A percentile compares a stretch with the other conserved stretches of the same genome.
Evolutionary conservation across 2,888 invertebrate genomes (phyloP).

Genomic region (Dolichopus griseipennis): DNA sequence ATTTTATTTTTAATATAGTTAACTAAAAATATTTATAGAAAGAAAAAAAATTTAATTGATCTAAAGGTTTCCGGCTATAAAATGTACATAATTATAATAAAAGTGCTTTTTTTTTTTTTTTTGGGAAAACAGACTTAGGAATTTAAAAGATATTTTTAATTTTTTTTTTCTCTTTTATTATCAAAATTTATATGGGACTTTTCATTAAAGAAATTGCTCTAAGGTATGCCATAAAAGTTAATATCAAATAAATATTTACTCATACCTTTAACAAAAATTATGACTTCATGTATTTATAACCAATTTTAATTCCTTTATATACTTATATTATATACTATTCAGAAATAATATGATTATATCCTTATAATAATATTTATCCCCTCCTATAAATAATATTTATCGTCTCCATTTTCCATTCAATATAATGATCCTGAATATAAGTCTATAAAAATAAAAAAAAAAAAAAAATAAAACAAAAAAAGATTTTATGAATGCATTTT

Average conservation of each 20-base stretch:
- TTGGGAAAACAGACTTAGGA: too few species aligned
- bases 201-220: conserved; percentile 2
- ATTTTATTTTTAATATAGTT: background rate
- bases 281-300: too few species aligned
- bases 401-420: background rate
- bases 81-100: background rate
- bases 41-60: background rate
- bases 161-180: background rate
- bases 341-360: too few species aligned
- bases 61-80: background rate
- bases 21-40: background rate
- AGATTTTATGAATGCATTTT: background rate
- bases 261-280: too few species aligned
- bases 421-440: background rate
- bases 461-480: background rate
- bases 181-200: background rate
- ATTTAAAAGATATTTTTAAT: too few species aligned
- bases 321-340: too few species aligned
- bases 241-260: background rate
- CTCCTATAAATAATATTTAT: too few species aligned
- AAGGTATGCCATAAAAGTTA: conserved; percentile 6
- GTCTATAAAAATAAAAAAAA: background rate
- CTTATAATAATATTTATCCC: too few species aligned
- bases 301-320: too few species aligned
- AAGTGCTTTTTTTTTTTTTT: background rate